These are phyloP conservation scores for Potamarius usumacintae DNA, from an alignment of 2,113 vertebrate species.

Conservation along the genomic window DNA sequence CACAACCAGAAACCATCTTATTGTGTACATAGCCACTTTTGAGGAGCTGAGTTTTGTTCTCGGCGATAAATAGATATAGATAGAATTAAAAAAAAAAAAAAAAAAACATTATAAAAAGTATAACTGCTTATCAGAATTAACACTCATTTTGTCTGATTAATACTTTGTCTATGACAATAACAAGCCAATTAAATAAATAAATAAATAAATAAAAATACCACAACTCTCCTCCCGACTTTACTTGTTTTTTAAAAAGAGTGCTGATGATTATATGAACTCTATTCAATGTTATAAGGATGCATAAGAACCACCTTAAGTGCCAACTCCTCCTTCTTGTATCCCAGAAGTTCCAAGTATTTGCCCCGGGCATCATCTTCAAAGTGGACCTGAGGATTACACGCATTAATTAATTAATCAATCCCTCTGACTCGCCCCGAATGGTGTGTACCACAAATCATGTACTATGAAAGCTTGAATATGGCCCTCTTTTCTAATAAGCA, in stretches of 20 bases:
- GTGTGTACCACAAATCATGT: background rate
- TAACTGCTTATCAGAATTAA: too few relatives aligned
- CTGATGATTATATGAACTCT: background rate
- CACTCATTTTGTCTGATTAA: too few relatives aligned
- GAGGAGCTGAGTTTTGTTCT: too few relatives aligned
- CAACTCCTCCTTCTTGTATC: slow-evolving; percentile 88
- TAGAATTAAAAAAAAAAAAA: background rate
- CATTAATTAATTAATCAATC: background rate
- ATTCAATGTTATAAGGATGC: background rate
- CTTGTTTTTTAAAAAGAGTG: background rate
- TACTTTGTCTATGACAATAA: background rate
- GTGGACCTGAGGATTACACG: slow-evolving; percentile 78
- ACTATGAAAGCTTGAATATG: background rate
- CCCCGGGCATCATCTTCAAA: slow-evolving; percentile 88
- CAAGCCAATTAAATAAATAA: background rate
- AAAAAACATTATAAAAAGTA: too few relatives aligned
- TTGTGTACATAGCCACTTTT: too few relatives aligned
- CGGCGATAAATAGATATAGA: too few relatives aligned
- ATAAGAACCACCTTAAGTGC: slow-evolving; percentile 81
- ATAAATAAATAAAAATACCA: too few relatives aligned
- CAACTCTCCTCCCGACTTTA: too few relatives aligned
- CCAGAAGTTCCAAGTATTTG: slow-evolving; percentile 90
- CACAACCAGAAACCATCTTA: too few relatives aligned
- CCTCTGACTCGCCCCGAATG: too few relatives aligned
- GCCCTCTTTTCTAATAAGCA: background rate